These are phyloP conservation scores for Desoria tigrina DNA, from an alignment of 2,888 invertebrate species.

Conservation along the genomic window DNA sequence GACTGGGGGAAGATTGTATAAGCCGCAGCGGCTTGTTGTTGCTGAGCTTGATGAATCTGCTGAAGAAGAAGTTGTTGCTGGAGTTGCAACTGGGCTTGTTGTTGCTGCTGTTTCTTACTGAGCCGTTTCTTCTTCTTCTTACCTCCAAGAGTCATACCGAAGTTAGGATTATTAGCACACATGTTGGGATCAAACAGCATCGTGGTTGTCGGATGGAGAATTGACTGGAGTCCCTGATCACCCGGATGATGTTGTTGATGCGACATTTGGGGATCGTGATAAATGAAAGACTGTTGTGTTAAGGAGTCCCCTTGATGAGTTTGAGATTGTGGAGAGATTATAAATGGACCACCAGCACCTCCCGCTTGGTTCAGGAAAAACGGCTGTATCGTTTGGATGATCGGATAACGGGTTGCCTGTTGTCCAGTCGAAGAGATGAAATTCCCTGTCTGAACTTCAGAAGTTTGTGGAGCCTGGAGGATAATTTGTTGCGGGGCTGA, in stretches of 20 bases:
- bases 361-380: slow-evolving; percentile 50
- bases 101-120: slow-evolving; percentile 55
- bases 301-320: slow-evolving; percentile 27
- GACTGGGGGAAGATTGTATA: slow-evolving; percentile 52
- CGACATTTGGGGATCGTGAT: slow-evolving; percentile 32
- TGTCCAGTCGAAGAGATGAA: neutral
- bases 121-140: slow-evolving; percentile 52
- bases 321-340: slow-evolving; percentile 42
- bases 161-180: slow-evolving; percentile 42
- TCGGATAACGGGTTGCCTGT: slow-evolving; percentile 43
- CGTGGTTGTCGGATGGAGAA: slow-evolving; percentile 42
- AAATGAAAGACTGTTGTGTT: slow-evolving; percentile 51
- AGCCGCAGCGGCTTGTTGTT: slow-evolving; percentile 42
- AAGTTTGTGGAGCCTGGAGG: neutral
- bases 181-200: slow-evolving; percentile 52
- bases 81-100: slow-evolving; percentile 56
- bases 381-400: slow-evolving; percentile 53
- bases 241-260: slow-evolving; percentile 32
- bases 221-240: slow-evolving; percentile 35
- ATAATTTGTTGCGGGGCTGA: neutral
- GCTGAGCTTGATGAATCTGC: slow-evolving; percentile 53
- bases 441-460: neutral
- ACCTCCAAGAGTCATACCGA: slow-evolving; percentile 27
- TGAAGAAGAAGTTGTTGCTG: slow-evolving; percentile 52
- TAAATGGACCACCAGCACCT: slow-evolving; percentile 43